Evolutionary conservation across 1,140 invertebrate species (phyloP), one percentile per base, ranked within the genome.

Genomic region (Orchestia grillus): DNA sequence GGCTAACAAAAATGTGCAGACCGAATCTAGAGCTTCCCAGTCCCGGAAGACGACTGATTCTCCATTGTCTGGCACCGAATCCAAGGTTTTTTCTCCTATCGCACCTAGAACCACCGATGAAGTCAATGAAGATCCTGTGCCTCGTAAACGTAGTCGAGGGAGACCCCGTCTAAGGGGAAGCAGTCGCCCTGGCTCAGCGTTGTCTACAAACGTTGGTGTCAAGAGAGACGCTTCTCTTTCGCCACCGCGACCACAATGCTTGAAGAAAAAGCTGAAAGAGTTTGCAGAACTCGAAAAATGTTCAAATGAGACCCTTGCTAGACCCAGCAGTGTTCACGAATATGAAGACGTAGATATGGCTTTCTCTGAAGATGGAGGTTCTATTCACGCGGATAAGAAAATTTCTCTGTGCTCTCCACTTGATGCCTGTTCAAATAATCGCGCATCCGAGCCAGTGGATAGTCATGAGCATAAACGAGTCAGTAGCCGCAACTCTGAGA

Each of bases 211-310:
- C 41, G 23, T 28, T 19, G 43, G 6, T 90, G 88, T 44, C 88
- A 90, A 90, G 43, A 90, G 88, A 90, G 88, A 90, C n/a, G 23
- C 88, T 41, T 90, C 88, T 3, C 41, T 90, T 28, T 90, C 88
- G 3, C 88, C 88, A 44, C 41, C n/a, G 41, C n/a, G 43, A 41
- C 4, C 43, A 42, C 41, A 90, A 8, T 42, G 41, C 43, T 42
- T 16, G 43, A 90, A 44, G 87, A 87, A 87, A 44, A 90, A 90
- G 42, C 28, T 90, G 0, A 90, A 28, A 90, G 88, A 42, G 43
- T 90, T 41, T 42, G 3, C 28, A 36, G 62, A 77, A 36, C 62
- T 77, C 62, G 11, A 1, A 77, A 77, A 77, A 77, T 77, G 11
- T 77, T 36, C 62, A 36, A 77, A 77, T 36, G 62, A 77, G 11